Base-by-base conservation (phyloP, 2,888 invertebrate genomes). In the Rhingia rostrata region DNA sequence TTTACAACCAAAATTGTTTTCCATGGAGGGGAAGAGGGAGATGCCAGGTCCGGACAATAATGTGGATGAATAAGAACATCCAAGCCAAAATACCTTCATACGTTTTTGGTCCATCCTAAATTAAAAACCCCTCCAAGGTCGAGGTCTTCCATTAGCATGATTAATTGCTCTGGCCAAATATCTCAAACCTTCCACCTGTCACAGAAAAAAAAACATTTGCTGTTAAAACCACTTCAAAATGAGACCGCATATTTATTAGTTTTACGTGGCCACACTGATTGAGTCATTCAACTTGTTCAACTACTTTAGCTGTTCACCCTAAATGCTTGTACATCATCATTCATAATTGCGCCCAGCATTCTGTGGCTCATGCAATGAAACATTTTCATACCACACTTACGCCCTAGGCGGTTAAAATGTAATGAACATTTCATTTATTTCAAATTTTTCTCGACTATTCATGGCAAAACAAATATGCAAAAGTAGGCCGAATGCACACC, bases 241-340 rank as follows among this genome's bases (percentile, higher is more conserved):
- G 32, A 6, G 4, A 30, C 41, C 41, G 10, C n/a, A n/a, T 49
- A 41, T 41, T 70, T 60, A 41, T 43, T 37, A 35, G 35, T 53
- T 72, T 4, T 43, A 72, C 61, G 51, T 56, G 63, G 54, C 54
- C 33, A 56, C 56, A 39, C 22, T 49, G 64, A 66, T 74, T 74
- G 58, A 74, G 66, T 66, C 58, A 60, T 74, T 74, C 30, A 74
- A 64, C 47, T 73, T 41, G 7, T 64, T 43, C 43, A 58, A 58
- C 47, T 58, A 39, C 37, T 58, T 49, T 49, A 69, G 69, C 43
- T 66, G 58, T 49, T 32, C 53, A 32, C 58, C 49, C 47, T 39
- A 32, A 58, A 56, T 4, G 5, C 14, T 37, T 43, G 10, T 49
- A 58, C 67, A 37, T 22, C 67, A 54, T 54, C 32, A 47, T 54